Percentiles rank a stretch among this genome's conserved stretches.
Conservation (phyloP, 2,797 vertebrate species). For the Agapornis canus region DNA sequence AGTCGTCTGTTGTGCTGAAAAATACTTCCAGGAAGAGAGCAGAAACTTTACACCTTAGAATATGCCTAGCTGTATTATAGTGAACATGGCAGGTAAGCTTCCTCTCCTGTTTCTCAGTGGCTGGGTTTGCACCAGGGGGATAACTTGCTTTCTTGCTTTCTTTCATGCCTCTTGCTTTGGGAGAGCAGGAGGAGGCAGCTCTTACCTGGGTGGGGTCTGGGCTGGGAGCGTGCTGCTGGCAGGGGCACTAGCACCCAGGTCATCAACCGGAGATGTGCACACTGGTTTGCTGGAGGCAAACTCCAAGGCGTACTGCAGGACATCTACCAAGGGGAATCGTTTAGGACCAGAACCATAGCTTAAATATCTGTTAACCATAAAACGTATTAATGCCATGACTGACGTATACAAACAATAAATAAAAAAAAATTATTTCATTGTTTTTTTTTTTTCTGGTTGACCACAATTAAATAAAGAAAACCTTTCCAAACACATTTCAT, state of each 20-base stretch:
- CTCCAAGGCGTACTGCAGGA: slow-evolving; percentile 97
- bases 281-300: slow-evolving; percentile 98
- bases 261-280: slow-evolving; percentile 93
- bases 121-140: not conserved
- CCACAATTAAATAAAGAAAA: not conserved
- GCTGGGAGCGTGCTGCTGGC: slow-evolving; percentile 81
- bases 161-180: not conserved
- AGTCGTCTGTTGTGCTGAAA: fast-evolving
- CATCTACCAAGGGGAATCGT: slow-evolving; percentile 97
- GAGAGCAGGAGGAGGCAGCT: not conserved
- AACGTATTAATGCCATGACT: slow-evolving; percentile 54
- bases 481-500: not conserved
- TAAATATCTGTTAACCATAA: slow-evolving; percentile 88
- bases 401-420: not conserved
- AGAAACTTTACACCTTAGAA: not conserved
- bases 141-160: too few species aligned
- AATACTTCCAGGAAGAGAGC: not conserved
- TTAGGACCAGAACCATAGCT: slow-evolving; percentile 98
- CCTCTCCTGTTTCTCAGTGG: not conserved
- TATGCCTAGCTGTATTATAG: not conserved
- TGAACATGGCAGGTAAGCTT: not conserved
- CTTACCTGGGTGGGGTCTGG: slow-evolving; percentile 84
- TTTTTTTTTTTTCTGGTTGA: not conserved
- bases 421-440: too few species aligned
- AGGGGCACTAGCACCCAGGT: slow-evolving; percentile 88